A percentile compares a stretch with the other conserved stretches of the same genome.
Evolutionary conservation across 2,113 vertebrate species (phyloP).

Genomic region (Thryonomys swinderianus): DNA sequence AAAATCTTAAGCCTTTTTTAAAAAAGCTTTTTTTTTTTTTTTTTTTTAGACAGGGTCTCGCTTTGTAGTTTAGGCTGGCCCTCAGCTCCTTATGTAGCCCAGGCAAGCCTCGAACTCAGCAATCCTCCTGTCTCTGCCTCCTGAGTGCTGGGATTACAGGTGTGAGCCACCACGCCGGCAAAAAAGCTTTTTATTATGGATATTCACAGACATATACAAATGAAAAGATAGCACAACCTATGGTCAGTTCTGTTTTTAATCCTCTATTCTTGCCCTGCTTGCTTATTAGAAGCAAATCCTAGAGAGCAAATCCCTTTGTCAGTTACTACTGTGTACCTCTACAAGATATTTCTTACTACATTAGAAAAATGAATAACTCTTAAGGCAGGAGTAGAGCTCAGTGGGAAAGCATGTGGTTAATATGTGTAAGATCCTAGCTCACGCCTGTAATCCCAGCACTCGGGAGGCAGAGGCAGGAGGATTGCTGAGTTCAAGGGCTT

Average conservation of each 20-base stretch:
- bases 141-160: no score
- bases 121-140: no score
- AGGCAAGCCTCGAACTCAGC: no score
- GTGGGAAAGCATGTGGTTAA: neutral
- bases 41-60: no score
- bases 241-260: neutral
- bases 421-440: neutral
- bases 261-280: neutral
- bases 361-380: neutral
- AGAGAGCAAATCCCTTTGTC: neutral
- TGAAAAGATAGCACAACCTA: neutral
- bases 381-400: neutral
- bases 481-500: no score
- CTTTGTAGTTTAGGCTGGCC: no score
- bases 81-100: no score
- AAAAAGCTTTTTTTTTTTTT: neutral
- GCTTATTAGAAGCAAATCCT: constrained; percentile 2
- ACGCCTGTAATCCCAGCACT: no score
- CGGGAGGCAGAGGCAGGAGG: no score
- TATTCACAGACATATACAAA: neutral
- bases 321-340: neutral
- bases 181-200: neutral
- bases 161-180: no score
- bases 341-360: neutral
- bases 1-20: neutral